Evolutionary conservation across 2,113 vertebrate species (phyloP), one percentile per base, ranked within the genome.

Genomic region (Macquaria australasica): DNA sequence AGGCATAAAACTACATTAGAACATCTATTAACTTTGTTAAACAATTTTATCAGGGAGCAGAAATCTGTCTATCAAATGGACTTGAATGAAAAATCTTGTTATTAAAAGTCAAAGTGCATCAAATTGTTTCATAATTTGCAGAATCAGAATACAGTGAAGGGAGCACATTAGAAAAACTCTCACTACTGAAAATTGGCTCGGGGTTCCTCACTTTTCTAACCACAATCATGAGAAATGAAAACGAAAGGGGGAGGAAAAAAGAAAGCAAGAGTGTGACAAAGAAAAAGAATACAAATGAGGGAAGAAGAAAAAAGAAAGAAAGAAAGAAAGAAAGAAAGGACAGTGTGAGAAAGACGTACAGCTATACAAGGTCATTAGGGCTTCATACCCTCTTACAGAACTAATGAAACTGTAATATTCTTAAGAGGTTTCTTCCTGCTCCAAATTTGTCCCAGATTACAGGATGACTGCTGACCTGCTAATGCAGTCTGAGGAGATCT

Each of bases 331-430:
- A 11, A 28, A n/a, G 18, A 62, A 28, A 48, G 18, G 37, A 50
- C 16, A 28, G 3, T 41, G 39, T 48, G 16, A 60, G 9, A 60
- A 15, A 79, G 16, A 39, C 48, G 67, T 51, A 63, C 55, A 50
- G 21, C 53, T 48, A 8, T 16, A 56, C 60, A 79, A 75, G 75
- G 75, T 75, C 70, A 86, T 43, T 9, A 20, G 20, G 43, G 5
- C 60, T 15, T 68, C 51, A 37, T 43, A 31, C 7, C 66, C 69
- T 71, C 50, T 63, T 39, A 66, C 15, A 58, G 71, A 79, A 71
- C 50, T 72, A 78, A 88, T 88, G 73, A 85, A 78, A 70, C 18
- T 78, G 25, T 78, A 78, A 82, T 84, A 78, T 81, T 84, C 85
- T 83, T 83, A 87, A 87, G 58, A 83, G 81, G 76, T 75, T 75